Evolutionary conservation across 1,140 invertebrate species (phyloP).

Genomic region (Brachionus plicatilis): DNA sequence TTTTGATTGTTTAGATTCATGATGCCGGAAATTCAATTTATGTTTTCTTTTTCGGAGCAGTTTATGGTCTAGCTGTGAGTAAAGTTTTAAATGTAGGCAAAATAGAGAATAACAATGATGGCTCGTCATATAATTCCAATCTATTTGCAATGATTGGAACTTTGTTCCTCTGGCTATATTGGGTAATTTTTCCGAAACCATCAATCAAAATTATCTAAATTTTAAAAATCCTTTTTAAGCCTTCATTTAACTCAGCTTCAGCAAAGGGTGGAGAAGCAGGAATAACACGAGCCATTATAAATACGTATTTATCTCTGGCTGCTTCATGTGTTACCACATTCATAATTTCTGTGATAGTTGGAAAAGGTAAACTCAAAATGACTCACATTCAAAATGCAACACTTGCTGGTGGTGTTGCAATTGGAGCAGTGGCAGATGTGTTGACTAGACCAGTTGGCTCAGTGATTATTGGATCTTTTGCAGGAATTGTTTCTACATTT

Average conservation of each 20-base stretch:
- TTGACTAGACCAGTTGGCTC: slow-evolving; percentile 79
- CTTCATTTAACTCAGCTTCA: slow-evolving; percentile 82
- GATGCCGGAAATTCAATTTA: slow-evolving; percentile 75
- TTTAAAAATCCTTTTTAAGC: slow-evolving; percentile 49
- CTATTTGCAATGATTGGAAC: slow-evolving; percentile 83
- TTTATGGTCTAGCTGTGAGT: slow-evolving; percentile 82
- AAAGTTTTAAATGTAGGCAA: slow-evolving; percentile 58
- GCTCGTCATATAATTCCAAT: slow-evolving; percentile 73
- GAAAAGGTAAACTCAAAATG: slow-evolving; percentile 48
- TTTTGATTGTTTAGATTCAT: not conserved
- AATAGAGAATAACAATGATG: slow-evolving; percentile 61
- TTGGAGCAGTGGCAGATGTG: slow-evolving; percentile 66
- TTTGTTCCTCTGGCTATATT: slow-evolving; percentile 19
- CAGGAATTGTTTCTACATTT: slow-evolving; percentile 73
- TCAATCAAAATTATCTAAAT: too few species aligned
- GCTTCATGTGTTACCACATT: slow-evolving; percentile 77
- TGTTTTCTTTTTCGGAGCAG: slow-evolving; percentile 87
- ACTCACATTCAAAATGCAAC: slow-evolving; percentile 60
- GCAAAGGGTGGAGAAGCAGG: slow-evolving; percentile 61
- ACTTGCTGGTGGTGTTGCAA: slow-evolving; percentile 61
- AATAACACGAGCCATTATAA: slow-evolving; percentile 77
- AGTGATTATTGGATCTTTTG: slow-evolving; percentile 70
- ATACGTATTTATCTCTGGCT: slow-evolving; percentile 80
- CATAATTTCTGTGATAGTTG: slow-evolving; percentile 71
- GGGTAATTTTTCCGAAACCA: not conserved